Base-by-base conservation (phyloP, 2,113 vertebrate genomes). In the Coptodon rendalli region DNA sequence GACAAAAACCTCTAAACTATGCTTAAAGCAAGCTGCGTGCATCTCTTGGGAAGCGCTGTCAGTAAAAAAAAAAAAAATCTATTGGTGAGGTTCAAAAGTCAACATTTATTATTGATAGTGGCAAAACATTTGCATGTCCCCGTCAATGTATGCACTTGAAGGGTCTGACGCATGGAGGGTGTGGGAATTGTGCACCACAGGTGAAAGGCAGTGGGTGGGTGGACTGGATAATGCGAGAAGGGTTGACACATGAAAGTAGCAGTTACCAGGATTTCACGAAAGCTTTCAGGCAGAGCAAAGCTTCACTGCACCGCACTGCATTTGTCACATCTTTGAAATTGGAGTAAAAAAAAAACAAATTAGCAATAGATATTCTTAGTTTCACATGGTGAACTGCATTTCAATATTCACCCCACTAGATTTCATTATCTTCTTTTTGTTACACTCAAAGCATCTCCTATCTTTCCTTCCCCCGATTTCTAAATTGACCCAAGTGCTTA, bases 61-160 rank as follows among this genome's bases (percentile, higher is more conserved):
- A 59, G 43, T 76, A 12, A 76, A 87, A 81, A 36, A 81, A 36
- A 76, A 66, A 56, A 48, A 79, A 88, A 89, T 82, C 2, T 81
- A 52, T 52, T 36, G 27, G 43, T 45, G 24, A 57, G 40, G 91
- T 81, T 92, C 84, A 87, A 53, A 90, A 76, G 88, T 90, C 89
- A 86, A 63, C 83, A 85, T 92, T 87, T 86, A 80, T 89, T 89
- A 91, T 91, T 90, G 83, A 95, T 66, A 6, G 82, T 6, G 73
- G 29, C 59, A 63, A 93, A 88, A 86, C 71, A 91, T 95, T 79
- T 84, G 83, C 81, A 87, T 90, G 85, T 83, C 9, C 9, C 68
- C 40, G 31, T 59, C 66, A 54, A 45, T 79, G 79, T 73, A 59
- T 71, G 19, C 57, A 16, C 29, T 27, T 27, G 31, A 71, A 80